Base-by-base conservation (phyloP, 30 jellyfish, hydroid and myxozoan species). In the Aurelia aurita complex sp. Pacific region DNA sequence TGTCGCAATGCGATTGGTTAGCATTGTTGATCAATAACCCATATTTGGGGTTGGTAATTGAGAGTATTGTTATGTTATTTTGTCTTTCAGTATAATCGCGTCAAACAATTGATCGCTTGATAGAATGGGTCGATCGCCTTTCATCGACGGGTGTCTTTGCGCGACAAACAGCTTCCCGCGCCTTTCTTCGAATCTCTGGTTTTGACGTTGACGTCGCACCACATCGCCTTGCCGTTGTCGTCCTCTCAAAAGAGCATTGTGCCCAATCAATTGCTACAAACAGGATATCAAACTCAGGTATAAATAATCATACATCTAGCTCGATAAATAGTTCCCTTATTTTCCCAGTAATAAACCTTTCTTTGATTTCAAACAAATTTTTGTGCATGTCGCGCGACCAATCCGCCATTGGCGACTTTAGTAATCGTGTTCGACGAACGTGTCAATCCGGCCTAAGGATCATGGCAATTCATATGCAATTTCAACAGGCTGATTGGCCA, bases 31-130 rank as follows among this genome's bases (percentile, higher is more conserved):
- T 83, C 83, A 83, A 83, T 73, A 83, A 83, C 65, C 92, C 92
- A 83, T 83, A 83, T 83, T 71, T 83, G 92, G 92, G 92, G 73
- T 61, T 83, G 67, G 86, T 83, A 83, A 83, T 83, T 83, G 92
- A 83, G 92, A 83, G 92, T 83, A 83, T 83, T 83, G 92, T 83
- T 83, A 54, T 83, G 88, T 77, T 64, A 77, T 77, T 77, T 77
- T 64, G 88, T 77, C 88, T 77, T 77, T 65, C 76, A 77, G 43
- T 77, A 77, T 77, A 77, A 77, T 77, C 88, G 88, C 76, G 64
- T 64, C 43, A 62, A 67, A 77, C 88, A 77, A 77, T 77, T 54
- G 88, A 64, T 77, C 88, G 88, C 78, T 59, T 64, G 16, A n/a
- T 35, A 77, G 88, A 77, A 77, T 63, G 67, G 79, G 13, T 77